These are phyloP conservation scores for Zingel zingel DNA, from an alignment of 2,113 vertebrate species.

Conservation along the genomic window DNA sequence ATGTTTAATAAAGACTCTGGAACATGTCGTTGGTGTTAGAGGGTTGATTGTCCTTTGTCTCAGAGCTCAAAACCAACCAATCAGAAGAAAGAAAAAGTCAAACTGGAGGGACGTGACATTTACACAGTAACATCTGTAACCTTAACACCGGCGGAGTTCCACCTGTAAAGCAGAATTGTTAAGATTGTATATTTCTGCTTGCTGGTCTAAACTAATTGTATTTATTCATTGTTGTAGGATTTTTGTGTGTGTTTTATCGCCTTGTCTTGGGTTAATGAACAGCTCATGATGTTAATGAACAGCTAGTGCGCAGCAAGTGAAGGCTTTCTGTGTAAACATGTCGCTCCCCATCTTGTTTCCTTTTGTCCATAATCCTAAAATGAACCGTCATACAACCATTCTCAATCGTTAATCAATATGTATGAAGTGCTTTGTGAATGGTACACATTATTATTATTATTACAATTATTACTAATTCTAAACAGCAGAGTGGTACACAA, in stretches of 20 bases:
- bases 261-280: slow-evolving; percentile 15
- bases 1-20: slow-evolving; percentile 73
- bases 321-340: slow-evolving; percentile 19
- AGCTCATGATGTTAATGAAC: too few relatives aligned
- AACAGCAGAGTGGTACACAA: too few relatives aligned
- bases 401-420: slow-evolving; percentile 22
- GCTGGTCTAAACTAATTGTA: slow-evolving; percentile 55
- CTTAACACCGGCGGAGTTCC: slow-evolving; percentile 28
- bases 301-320: slow-evolving; percentile 16
- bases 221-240: slow-evolving; percentile 67
- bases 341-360: slow-evolving; percentile 8
- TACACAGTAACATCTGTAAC: neutral
- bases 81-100: slow-evolving; percentile 1
- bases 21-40: slow-evolving; percentile 55
- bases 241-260: slow-evolving; percentile 46
- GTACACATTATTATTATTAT: neutral
- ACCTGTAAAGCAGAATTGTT: slow-evolving; percentile 57
- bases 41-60: slow-evolving; percentile 48
- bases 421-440: neutral
- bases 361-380: neutral
- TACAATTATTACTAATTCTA: neutral
- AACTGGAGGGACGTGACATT: neutral
- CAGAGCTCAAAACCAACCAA: slow-evolving; percentile 43
- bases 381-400: neutral
- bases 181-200: slow-evolving; percentile 67